Base-by-base conservation (phyloP, 2,113 vertebrate species). In the Chionomys nivalis region DNA sequence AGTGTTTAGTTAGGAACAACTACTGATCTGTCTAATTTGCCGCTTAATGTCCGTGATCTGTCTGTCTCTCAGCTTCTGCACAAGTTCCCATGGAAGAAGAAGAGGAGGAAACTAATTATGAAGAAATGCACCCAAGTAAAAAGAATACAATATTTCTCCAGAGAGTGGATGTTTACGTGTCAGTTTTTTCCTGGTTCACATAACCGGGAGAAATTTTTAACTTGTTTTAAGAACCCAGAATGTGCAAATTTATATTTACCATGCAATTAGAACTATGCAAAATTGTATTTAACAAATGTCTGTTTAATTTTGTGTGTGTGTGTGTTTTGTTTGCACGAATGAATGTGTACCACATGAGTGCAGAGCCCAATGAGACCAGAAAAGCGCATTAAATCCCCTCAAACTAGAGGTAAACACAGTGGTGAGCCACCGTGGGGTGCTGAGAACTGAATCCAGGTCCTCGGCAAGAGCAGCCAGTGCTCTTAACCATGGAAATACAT, bases 1-100 rank as follows among this genome's bases (percentile, higher is more conserved):
- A 87, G 93, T 65, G 81, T 93, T 93, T 92, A 44, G 42, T 49
- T 94, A 65, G 65, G 76, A 70, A 75, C 82, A 39, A 90, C 33
- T 7, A 70, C 33, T n/a, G 58, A 58, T 31, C 39, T 19, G 78
- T 12, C 61, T 44, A 19, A 47, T 85, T 76, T 65, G 90, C 77
- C 28, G 44, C 44, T n/a, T 81, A 88, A 95, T 79, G 92, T 66
- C 75, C 31, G 42, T 3, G 39, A 79, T 28, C 52, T 86, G 12
- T 72, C 58, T 36, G 10, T 72, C 58, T 31, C 28, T 39, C 52
- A 83, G 55, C 16, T 42, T 89, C 28, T 55, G 10, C 2, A 13
- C 21, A 61, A 23, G 9, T 73, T 94, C 28, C n/a, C 66, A 1
- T 4, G 1, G 13, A 26, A 6, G n/a, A 79, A 6, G n/a, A 79